A percentile compares a stretch with the other conserved stretches of the same genome.
Evolutionary conservation across 1,140 invertebrate genomes (phyloP).

Genomic region (Matsumurasca onukii): DNA sequence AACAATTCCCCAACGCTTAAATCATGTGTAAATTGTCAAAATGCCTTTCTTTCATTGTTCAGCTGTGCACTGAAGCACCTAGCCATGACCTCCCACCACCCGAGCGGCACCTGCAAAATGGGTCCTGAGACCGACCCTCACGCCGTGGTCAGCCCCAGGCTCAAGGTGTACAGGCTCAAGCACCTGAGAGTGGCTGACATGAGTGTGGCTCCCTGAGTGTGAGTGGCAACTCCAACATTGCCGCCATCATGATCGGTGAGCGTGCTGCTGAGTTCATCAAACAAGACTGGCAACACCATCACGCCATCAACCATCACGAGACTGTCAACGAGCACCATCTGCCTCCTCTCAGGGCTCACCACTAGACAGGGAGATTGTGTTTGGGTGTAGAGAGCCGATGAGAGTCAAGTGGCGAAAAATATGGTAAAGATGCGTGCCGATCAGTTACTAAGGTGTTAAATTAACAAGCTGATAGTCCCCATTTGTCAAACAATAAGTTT

Average conservation of each 20-base stretch:
- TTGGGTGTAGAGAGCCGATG: too few species aligned
- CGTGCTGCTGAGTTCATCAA: conserved; percentile 54
- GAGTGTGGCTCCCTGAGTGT: conserved; percentile 47
- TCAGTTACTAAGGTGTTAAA: too few species aligned
- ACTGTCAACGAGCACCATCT: conserved; percentile 24
- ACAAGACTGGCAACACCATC: conserved; percentile 23
- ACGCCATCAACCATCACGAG: conserved; percentile 1
- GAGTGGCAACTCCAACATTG: conserved; percentile 47
- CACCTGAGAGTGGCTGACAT: conserved; percentile 48
- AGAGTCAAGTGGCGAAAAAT: too few species aligned
- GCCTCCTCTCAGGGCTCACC: too few species aligned
- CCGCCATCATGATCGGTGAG: conserved; percentile 56
- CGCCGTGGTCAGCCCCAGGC: conserved; percentile 52
- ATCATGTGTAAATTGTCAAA: too few species aligned
- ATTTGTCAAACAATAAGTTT: too few species aligned
- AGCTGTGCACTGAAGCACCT: conserved; percentile 57
- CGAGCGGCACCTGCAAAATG: conserved; percentile 59
- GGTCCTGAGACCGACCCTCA: conserved; percentile 49
- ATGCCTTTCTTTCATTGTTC: too few species aligned
- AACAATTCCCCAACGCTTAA: too few species aligned
- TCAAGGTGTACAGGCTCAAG: conserved; percentile 50
- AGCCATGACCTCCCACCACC: conserved; percentile 55
- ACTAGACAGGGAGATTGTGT: too few species aligned
- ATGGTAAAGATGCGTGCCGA: too few species aligned
- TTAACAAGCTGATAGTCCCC: too few species aligned